These are phyloP conservation scores for Laticauda colubrina DNA, from an alignment of 2,113 vertebrate species.

Conservation along the genomic window DNA sequence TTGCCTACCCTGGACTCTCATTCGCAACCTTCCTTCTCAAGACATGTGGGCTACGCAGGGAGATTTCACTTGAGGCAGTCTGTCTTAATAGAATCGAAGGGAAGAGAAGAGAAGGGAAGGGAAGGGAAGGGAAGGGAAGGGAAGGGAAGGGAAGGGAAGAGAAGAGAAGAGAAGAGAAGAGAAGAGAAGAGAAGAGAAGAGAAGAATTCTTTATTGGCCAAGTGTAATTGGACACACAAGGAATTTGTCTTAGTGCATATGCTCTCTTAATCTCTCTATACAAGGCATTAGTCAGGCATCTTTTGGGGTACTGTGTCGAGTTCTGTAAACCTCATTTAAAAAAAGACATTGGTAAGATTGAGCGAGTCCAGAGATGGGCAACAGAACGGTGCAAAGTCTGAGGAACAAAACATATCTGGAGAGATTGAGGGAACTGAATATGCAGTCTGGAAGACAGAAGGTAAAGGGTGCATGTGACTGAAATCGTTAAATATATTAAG, in stretches of 20 bases:
- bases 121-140: no score
- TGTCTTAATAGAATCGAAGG: neutral
- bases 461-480: neutral
- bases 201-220: no score
- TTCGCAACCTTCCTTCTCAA: neutral
- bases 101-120: no score
- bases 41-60: neutral
- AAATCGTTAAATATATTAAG: neutral
- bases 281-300: neutral
- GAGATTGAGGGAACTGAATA: neutral
- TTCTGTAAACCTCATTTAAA: neutral
- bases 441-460: neutral
- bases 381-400: neutral
- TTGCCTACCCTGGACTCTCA: neutral
- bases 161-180: no score
- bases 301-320: neutral
- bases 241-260: no score
- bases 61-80: neutral
- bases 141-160: no score
- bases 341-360: neutral
- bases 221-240: no score
- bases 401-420: neutral
- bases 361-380: neutral
- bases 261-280: neutral
- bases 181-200: no score